Percentiles rank a stretch among this genome's conserved stretches.
Conservation (phyloP, 2,113 vertebrate species). For the Brevimyrus niger region DNA sequence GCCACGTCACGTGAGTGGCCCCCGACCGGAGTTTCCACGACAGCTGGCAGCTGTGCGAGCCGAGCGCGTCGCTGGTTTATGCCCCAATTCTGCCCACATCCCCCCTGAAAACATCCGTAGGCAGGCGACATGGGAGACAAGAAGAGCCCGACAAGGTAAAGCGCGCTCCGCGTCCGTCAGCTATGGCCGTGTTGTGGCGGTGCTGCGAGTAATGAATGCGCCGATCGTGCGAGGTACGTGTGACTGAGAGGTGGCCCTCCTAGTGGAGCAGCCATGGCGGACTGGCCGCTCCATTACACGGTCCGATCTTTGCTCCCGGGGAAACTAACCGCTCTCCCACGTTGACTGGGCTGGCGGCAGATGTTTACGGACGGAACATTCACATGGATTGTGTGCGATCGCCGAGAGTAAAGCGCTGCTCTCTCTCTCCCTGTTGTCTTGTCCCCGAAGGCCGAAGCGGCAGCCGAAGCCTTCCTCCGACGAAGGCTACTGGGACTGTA, state of each 20-base stretch:
- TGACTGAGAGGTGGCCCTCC: constrained; percentile 55
- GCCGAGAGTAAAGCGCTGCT: constrained; percentile 17
- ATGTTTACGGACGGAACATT: not conserved
- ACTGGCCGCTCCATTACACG: constrained; percentile 47
- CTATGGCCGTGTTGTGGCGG: constrained; percentile 26
- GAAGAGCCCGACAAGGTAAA: constrained; percentile 95
- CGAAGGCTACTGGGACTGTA: constrained; percentile 98
- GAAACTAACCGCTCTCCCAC: constrained; percentile 2
- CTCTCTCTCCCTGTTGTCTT: constrained; percentile 43
- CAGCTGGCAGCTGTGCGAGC: constrained; percentile 75
- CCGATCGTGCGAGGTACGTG: constrained; percentile 36
- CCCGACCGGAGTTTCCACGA: constrained; percentile 74
- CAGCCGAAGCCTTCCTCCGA: constrained; percentile 92
- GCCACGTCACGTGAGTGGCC: constrained; percentile 64
- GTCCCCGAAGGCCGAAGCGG: constrained; percentile 85
- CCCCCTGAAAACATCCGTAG: constrained; percentile 41
- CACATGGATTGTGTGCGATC: not conserved
- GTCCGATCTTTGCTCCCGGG: constrained; percentile 47
- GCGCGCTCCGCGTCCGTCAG: constrained; percentile 18
- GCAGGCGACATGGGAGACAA: constrained; percentile 87
- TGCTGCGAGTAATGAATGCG: constrained; percentile 42
- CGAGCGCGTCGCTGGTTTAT: constrained; percentile 56
- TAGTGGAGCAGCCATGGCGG: constrained; percentile 45
- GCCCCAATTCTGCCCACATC: constrained; percentile 46
- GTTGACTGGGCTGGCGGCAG: not conserved